Evolutionary conservation across 2,888 invertebrate genomes (phyloP).

Genomic region (Bombyx huttoni): DNA sequence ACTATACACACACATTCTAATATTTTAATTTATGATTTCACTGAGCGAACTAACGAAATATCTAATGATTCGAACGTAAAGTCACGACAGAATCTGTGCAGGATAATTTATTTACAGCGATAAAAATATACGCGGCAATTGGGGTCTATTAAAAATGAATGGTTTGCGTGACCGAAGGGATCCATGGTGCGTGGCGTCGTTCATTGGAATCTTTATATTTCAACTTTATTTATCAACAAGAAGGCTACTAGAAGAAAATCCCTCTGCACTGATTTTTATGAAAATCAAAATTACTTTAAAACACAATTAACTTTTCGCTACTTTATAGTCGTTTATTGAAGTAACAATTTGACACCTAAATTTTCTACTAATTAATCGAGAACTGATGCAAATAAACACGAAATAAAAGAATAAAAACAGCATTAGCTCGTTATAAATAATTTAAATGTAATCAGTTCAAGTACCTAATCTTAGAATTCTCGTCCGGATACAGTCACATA

Average conservation of each 20-base stretch:
- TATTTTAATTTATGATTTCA: background rate
- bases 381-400: no score
- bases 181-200: background rate
- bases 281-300: no score
- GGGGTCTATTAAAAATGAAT: constrained; percentile 10
- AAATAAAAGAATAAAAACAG: no score
- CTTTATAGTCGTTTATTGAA: no score
- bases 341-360: no score
- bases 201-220: background rate
- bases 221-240: no score
- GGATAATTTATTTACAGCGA: constrained; percentile 2
- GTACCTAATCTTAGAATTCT: background rate
- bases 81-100: constrained; percentile 1
- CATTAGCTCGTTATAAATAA: background rate
- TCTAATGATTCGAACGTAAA: background rate
- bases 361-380: no score
- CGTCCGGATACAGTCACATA: background rate
- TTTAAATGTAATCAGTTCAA: background rate
- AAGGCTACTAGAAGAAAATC: no score
- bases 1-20: no score
- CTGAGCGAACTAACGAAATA: background rate
- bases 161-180: constrained; percentile 8
- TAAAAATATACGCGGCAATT: constrained; percentile 3
- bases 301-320: no score
- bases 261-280: no score